These are phyloP conservation scores for Troides oblongomaculatus DNA, from an alignment of 2,888 invertebrate species.

Conservation along the genomic window DNA sequence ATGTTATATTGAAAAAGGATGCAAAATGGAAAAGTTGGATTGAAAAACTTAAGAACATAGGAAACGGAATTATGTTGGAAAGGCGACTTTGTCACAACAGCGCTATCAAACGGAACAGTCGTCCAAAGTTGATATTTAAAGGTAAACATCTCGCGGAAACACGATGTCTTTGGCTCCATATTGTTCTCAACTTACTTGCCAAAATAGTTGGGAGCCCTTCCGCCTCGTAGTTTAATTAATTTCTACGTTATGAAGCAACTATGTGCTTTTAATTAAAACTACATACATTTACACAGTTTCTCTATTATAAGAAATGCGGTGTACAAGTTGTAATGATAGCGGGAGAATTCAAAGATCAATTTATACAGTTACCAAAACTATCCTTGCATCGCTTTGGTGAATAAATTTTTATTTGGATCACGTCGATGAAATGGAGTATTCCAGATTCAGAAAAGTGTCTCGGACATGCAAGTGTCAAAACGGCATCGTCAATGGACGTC, in stretches of 20 bases:
- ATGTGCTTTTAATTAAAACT: constrained; percentile 16
- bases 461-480: constrained; percentile 25
- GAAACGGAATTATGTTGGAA: too few species aligned
- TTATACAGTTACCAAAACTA: too few species aligned
- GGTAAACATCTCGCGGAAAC: constrained; percentile 8
- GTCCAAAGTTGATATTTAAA: constrained; percentile 17
- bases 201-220: constrained; percentile 11
- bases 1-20: too few species aligned
- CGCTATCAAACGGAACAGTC: constrained; percentile 9
- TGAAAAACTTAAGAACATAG: too few species aligned
- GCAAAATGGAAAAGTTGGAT: too few species aligned
- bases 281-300: constrained; percentile 2
- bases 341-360: too few species aligned
- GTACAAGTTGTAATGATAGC: too few species aligned
- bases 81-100: not conserved
- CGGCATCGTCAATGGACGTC: constrained; percentile 14
- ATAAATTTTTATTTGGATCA: constrained; percentile 12
- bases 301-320: too few species aligned
- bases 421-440: constrained; percentile 12
- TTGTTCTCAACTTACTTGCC: constrained; percentile 19
- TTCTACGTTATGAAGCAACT: constrained; percentile 8
- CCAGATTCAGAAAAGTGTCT: constrained; percentile 9
- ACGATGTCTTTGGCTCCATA: constrained; percentile 15
- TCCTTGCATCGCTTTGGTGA: too few species aligned
- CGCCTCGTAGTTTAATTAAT: constrained; percentile 11